phyloP scores from a whole-genome alignment of 2,797 vertebrate genomes.

The Gila robusta region DNA sequence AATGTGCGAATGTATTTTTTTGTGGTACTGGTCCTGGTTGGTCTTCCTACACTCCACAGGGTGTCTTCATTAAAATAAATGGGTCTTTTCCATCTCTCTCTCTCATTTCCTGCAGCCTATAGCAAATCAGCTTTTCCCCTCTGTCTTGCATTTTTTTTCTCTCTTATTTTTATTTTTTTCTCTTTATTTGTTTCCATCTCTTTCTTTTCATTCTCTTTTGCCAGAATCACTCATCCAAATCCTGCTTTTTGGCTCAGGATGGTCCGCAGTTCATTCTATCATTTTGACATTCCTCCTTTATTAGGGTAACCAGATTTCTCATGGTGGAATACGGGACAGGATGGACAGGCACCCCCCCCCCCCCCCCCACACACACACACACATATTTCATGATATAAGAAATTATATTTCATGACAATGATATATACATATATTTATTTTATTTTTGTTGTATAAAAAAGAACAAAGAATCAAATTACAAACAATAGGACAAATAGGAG shows the following conservation, averaged over 20 bases:
- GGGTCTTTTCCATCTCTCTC: not conserved
- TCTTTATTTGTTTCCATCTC: not conserved
- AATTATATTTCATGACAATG: no score
- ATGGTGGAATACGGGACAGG: no score
- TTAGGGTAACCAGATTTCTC: no score
- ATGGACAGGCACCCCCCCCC: no score
- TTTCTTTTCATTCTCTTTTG: conserved; percentile 4
- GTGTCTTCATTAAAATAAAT: conserved; percentile 22
- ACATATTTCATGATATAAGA: no score
- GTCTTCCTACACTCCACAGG: conserved; percentile 13
- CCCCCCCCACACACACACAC: no score
- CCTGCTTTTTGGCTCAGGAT: not conserved
- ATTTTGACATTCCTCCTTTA: not conserved
- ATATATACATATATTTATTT: no score
- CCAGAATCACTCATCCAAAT: conserved; percentile 19
- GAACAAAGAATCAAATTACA: no score
- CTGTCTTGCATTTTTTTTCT: no score
- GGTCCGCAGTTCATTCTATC: not conserved
- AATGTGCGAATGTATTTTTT: not conserved
- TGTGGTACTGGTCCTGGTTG: not conserved
- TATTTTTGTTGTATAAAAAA: no score
- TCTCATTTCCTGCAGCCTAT: conserved; percentile 7
- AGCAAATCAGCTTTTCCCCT: not conserved
- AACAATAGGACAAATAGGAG: no score
- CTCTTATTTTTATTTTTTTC: not conserved